Percentiles rank a stretch among this genome's conserved stretches.
These are phyloP conservation scores for Entelurus aequoreus DNA, from an alignment of 2,113 vertebrate genomes.

Conservation along the genomic window DNA sequence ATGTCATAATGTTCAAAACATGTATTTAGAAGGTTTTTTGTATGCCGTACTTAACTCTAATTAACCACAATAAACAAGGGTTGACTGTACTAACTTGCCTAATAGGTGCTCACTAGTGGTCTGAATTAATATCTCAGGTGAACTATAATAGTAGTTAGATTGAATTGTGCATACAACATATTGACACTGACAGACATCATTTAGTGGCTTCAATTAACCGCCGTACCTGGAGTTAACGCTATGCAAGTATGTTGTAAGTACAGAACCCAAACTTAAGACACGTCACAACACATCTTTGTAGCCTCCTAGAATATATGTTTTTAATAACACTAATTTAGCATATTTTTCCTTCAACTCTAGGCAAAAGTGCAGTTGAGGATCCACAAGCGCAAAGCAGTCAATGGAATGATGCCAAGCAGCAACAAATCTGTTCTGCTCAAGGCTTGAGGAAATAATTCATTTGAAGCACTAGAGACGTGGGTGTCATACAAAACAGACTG, in stretches of 20 bases:
- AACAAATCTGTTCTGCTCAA: slow-evolving; percentile 57
- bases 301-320: slow-evolving; percentile 22
- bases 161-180: background rate
- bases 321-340: slow-evolving; percentile 29
- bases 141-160: background rate
- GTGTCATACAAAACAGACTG: slow-evolving; percentile 38
- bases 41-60: too few relatives aligned
- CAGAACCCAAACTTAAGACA: background rate
- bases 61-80: too few relatives aligned
- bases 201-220: background rate
- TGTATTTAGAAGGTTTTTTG: too few relatives aligned
- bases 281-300: background rate
- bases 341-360: slow-evolving; percentile 33
- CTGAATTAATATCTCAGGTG: background rate
- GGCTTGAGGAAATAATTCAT: slow-evolving; percentile 63
- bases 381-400: slow-evolving; percentile 32
- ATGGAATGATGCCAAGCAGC: slow-evolving; percentile 46
- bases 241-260: too few relatives aligned
- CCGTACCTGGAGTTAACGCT: background rate
- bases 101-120: too few relatives aligned
- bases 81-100: too few relatives aligned
- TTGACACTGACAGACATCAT: background rate
- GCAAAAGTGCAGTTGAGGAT: slow-evolving; percentile 8
- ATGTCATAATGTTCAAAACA: too few relatives aligned
- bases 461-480: slow-evolving; percentile 37